Evolutionary conservation across 2,797 vertebrate genomes (phyloP).

Genomic region (Scolopax bukidnonensis): DNA sequence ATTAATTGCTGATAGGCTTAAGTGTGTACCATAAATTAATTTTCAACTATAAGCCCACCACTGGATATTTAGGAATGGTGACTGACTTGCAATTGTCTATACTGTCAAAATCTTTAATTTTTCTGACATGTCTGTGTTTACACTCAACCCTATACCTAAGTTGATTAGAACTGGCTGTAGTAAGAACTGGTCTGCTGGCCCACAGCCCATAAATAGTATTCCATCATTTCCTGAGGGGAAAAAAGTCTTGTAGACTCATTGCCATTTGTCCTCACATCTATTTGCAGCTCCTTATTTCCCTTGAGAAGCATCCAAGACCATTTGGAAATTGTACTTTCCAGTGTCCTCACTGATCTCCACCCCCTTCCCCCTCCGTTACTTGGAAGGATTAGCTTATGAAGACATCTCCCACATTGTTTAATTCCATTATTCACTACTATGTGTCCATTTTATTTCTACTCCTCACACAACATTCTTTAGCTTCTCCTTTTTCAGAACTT

Average conservation of each 20-base stretch:
- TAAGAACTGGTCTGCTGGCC: background rate
- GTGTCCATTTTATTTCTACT: background rate
- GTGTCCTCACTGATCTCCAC: background rate
- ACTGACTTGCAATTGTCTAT: background rate
- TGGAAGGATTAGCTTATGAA: background rate
- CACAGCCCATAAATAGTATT: constrained; percentile 7
- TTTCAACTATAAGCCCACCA: background rate
- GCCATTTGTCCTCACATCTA: constrained; percentile 54
- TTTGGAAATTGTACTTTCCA: constrained; percentile 25
- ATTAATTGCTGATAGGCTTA: background rate
- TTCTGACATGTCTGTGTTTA: background rate
- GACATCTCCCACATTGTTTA: constrained; percentile 2
- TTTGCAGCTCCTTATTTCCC: constrained; percentile 61
- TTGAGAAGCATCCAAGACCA: constrained; percentile 43
- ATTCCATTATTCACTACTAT: background rate
- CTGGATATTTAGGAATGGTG: background rate
- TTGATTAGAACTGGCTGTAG: background rate
- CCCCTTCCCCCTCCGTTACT: background rate
- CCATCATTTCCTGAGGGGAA: background rate
- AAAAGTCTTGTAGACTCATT: background rate
- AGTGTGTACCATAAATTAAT: background rate
- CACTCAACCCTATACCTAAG: background rate
- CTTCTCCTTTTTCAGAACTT: background rate
- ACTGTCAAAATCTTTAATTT: background rate
- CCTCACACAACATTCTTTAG: background rate